Conservation (phyloP, 2,113 vertebrate species). For the Aleadryas rufinucha region DNA sequence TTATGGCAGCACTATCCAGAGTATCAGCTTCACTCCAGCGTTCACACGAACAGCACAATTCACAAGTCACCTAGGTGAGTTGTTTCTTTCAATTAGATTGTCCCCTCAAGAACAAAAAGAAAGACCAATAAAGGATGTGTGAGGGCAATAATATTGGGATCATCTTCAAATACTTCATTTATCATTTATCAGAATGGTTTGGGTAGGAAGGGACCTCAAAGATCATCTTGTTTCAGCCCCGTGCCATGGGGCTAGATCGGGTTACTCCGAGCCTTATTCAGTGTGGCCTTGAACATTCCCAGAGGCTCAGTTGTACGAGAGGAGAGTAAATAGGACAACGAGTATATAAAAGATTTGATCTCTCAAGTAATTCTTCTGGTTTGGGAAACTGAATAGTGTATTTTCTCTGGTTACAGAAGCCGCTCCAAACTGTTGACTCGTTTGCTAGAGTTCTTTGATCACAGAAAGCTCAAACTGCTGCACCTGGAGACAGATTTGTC, state of each 20-base stretch:
- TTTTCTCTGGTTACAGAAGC: background rate
- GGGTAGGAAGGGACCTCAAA: background rate
- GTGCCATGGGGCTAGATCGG: background rate
- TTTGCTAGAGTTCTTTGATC: background rate
- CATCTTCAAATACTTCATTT: background rate
- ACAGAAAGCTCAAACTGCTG: background rate
- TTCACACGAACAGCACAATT: background rate
- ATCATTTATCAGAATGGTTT: background rate
- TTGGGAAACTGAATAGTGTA: background rate
- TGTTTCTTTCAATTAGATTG: background rate
- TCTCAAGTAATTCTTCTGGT: background rate
- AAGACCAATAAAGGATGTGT: background rate
- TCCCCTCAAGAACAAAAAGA: background rate
- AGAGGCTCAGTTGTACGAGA: background rate
- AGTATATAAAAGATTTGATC: background rate
- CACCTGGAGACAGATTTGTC: background rate
- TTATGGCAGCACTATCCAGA: background rate
- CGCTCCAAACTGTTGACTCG: background rate
- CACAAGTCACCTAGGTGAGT: background rate
- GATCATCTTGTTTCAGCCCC: background rate
- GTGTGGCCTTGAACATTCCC: background rate
- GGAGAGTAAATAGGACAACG: background rate
- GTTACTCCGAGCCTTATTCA: background rate
- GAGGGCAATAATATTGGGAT: background rate
- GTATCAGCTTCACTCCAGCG: background rate